These are phyloP conservation scores for Scatophagus argus DNA, from an alignment of 2,113 vertebrate species.

Conservation along the genomic window DNA sequence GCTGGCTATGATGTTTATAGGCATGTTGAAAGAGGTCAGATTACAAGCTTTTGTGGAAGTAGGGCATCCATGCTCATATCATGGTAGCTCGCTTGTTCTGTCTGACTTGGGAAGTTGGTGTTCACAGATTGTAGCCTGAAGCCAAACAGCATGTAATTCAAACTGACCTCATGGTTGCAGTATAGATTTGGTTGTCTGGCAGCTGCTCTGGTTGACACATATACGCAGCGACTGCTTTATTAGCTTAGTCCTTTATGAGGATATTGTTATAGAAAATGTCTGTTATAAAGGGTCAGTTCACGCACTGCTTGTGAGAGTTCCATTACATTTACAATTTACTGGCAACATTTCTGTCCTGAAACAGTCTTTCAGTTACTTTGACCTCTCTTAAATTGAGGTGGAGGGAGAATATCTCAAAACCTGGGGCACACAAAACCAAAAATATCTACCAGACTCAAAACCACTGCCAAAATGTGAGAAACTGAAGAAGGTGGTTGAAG, in stretches of 20 bases:
- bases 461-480: too few relatives aligned
- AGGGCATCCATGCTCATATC: conserved; percentile 64
- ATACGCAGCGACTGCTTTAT: conserved; percentile 15
- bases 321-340: too few relatives aligned
- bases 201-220: conserved; percentile 47
- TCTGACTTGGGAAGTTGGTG: conserved; percentile 28
- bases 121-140: conserved; percentile 53
- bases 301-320: not conserved
- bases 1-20: conserved; percentile 63
- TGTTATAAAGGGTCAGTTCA: not conserved
- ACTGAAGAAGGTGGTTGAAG: too few relatives aligned
- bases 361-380: too few relatives aligned
- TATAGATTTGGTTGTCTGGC: conserved; percentile 60
- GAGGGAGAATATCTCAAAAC: too few relatives aligned
- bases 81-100: conserved; percentile 23
- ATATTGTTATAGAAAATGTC: not conserved
- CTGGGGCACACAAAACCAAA: too few relatives aligned
- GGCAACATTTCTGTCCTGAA: too few relatives aligned
- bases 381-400: too few relatives aligned
- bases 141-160: conserved; percentile 52
- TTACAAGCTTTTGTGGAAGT: conserved; percentile 70
- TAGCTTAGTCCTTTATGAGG: not conserved
- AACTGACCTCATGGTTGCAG: conserved; percentile 56
- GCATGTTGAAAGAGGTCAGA: conserved; percentile 72
- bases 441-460: too few relatives aligned